These are phyloP conservation scores for Percina caprodes DNA, from an alignment of 2,113 vertebrate species.

Conservation along the genomic window DNA sequence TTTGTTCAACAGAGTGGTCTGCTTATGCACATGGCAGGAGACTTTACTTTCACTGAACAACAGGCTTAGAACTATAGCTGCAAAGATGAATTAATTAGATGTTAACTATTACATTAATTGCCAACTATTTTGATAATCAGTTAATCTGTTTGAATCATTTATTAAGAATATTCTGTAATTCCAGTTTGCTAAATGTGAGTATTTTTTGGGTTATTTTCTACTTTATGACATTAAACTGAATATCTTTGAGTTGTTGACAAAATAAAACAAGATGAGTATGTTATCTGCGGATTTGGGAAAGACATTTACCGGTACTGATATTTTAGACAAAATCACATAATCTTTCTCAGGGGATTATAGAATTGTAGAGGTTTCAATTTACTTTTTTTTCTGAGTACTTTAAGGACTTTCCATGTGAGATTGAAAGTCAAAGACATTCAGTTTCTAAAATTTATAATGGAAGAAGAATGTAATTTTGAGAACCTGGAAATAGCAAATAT, in stretches of 20 bases:
- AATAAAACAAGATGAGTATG: too few species aligned
- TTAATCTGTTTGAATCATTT: too few species aligned
- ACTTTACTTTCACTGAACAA: neutral
- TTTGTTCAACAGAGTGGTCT: neutral
- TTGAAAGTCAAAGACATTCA: neutral
- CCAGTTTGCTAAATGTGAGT: too few species aligned
- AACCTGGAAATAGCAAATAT: neutral
- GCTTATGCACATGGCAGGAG: neutral
- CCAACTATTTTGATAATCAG: too few species aligned
- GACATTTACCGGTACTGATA: too few species aligned
- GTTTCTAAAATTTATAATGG: neutral
- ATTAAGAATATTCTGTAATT: too few species aligned
- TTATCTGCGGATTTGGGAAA: too few species aligned
- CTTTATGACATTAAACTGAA: too few species aligned
- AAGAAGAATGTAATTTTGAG: neutral
- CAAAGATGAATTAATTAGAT: too few species aligned
- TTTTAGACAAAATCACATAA: neutral
- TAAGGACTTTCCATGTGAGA: neutral
- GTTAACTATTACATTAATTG: too few species aligned
- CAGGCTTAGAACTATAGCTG: neutral
- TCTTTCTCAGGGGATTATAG: neutral
- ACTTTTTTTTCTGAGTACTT: neutral
- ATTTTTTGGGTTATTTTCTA: too few species aligned
- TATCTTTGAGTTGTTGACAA: too few species aligned
- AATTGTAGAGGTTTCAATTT: neutral